A percentile compares a stretch with the other conserved stretches of the same genome.
These are phyloP conservation scores for Rhodinocichla rosea DNA, from an alignment of 2,113 vertebrate species.

Conservation along the genomic window DNA sequence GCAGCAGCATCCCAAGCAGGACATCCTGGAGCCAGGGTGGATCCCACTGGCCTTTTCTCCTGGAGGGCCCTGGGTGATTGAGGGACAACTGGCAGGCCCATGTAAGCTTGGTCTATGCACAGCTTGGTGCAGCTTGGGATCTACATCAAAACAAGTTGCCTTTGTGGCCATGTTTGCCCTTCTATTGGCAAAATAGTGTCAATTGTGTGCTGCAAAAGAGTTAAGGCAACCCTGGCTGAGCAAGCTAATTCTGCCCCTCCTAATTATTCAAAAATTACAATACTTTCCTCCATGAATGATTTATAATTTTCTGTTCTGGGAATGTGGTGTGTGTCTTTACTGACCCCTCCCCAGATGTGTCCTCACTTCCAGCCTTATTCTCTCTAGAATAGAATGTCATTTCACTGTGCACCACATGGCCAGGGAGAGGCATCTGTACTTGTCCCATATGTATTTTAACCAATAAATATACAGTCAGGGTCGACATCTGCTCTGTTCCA, in stretches of 20 bases:
- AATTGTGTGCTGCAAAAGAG: neutral
- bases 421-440: neutral
- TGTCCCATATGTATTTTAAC: neutral
- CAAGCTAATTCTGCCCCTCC: neutral
- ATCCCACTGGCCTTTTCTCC: rapidly evolving
- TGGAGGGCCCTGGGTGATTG: neutral
- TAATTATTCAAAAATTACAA: neutral
- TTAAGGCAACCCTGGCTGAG: neutral
- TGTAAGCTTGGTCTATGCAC: neutral
- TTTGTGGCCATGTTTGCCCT: neutral
- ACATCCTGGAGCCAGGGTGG: neutral
- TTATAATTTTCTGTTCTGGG: neutral
- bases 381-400: neutral
- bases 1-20: neutral
- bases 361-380: neutral
- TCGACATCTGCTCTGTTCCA: neutral
- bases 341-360: neutral
- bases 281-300: rapidly evolving
- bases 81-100: rapidly evolving
- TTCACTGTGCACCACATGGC: neutral
- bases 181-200: neutral
- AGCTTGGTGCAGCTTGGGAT: neutral
- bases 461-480: neutral
- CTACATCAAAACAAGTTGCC: neutral
- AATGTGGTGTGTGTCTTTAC: neutral